Evolutionary conservation across 2,888 invertebrate genomes (phyloP).

Genomic region (Lithodes maja): DNA sequence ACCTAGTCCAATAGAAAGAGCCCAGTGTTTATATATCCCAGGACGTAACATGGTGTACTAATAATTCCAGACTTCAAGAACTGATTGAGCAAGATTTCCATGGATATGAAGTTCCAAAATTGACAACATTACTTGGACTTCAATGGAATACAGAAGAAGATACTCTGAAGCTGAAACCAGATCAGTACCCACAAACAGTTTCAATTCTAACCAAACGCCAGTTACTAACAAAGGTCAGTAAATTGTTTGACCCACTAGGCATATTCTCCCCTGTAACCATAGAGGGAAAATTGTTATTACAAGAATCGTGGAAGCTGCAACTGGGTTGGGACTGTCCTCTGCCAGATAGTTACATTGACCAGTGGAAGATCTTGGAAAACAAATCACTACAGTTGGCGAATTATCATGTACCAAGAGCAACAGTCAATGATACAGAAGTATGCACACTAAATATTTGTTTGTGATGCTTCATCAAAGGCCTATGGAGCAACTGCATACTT

Average conservation of each 20-base stretch:
- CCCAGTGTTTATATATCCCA: too few relatives aligned
- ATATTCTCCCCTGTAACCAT: background rate
- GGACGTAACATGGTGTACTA: too few relatives aligned
- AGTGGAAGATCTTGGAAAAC: background rate
- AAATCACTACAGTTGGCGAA: background rate
- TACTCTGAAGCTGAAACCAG: too few relatives aligned
- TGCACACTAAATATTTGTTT: background rate
- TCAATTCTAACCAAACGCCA: too few relatives aligned
- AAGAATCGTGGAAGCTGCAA: background rate
- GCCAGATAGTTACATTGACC: background rate
- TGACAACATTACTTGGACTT: too few relatives aligned
- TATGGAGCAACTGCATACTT: constrained; percentile 11
- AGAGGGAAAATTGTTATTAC: background rate
- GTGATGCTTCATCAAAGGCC: constrained; percentile 4
- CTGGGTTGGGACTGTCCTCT: background rate
- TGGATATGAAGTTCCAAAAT: too few relatives aligned
- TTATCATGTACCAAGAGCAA: background rate
- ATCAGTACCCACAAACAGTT: too few relatives aligned
- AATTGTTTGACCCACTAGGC: background rate
- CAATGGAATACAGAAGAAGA: too few relatives aligned
- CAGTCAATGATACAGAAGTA: background rate
- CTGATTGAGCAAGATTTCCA: too few relatives aligned
- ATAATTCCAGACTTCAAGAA: too few relatives aligned
- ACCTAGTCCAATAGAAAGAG: too few relatives aligned
- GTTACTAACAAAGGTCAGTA: background rate